Percentiles rank a stretch among this genome's conserved stretches.
These are phyloP conservation scores for Oreochromis spilurus DNA, from an alignment of 2,113 vertebrate species.

Conservation along the genomic window DNA sequence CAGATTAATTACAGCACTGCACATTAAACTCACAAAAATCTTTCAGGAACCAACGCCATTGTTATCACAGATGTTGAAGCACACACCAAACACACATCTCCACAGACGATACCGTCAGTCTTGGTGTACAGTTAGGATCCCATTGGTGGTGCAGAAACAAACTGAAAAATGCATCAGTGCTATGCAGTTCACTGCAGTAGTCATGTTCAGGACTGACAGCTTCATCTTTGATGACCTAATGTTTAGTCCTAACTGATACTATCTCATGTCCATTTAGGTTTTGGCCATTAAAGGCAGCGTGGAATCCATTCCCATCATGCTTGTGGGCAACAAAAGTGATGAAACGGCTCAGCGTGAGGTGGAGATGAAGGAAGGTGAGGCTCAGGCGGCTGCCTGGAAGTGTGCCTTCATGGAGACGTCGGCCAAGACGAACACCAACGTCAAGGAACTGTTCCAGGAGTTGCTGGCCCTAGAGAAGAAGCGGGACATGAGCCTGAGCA, in stretches of 20 bases:
- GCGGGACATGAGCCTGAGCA: slow-evolving; percentile 86
- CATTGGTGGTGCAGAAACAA: not conserved
- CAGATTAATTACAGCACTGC: not conserved
- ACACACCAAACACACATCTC: not conserved
- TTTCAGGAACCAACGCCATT: not conserved
- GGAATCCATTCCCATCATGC: slow-evolving; percentile 91
- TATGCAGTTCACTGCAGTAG: not conserved
- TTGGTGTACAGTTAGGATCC: too few relatives aligned
- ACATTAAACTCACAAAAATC: not conserved
- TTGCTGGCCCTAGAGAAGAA: slow-evolving; percentile 90
- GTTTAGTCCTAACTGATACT: not conserved
- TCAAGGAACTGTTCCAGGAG: slow-evolving; percentile 94
- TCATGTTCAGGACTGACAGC: not conserved
- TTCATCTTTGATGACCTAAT: not conserved
- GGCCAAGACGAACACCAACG: slow-evolving; percentile 93
- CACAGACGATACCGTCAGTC: not conserved
- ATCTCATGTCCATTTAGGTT: slow-evolving; percentile 2
- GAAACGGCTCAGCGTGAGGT: slow-evolving; percentile 86
- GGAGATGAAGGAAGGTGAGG: slow-evolving; percentile 82
- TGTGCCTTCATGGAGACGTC: slow-evolving; percentile 96
- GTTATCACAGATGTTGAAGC: fast-evolving
- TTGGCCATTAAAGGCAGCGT: slow-evolving; percentile 88
- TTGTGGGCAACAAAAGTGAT: slow-evolving; percentile 94
- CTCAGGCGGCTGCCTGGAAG: slow-evolving; percentile 85
- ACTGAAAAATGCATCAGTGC: not conserved